Conservation (phyloP, 2,888 invertebrate species). For the Drosophila imparisetae region DNA sequence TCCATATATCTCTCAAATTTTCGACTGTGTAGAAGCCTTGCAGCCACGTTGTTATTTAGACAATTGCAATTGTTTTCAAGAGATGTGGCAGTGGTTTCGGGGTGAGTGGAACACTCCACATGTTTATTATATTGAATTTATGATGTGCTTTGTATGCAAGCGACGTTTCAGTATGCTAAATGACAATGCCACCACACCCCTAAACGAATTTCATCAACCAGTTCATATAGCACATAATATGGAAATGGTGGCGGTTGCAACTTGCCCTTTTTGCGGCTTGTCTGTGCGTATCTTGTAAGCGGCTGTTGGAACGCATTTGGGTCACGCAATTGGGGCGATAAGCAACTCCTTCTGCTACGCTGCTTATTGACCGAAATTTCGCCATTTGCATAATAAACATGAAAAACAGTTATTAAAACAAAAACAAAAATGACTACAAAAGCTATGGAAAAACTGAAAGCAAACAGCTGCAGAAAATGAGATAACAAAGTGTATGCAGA, state of each 20-base stretch:
- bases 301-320: background rate
- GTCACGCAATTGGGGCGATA: conserved; percentile 14
- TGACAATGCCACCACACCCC: conserved; percentile 9
- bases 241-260: conserved; percentile 45
- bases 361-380: conserved; percentile 70
- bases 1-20: background rate
- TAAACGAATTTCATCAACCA: conserved; percentile 10
- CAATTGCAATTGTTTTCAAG: conserved; percentile 56
- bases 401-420: conserved; percentile 42
- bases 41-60: conserved; percentile 50
- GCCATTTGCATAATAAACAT: conserved; percentile 54
- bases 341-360: conserved; percentile 7
- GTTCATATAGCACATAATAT: conserved; percentile 37
- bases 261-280: conserved; percentile 18
- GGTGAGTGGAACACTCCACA: conserved; percentile 25
- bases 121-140: conserved; percentile 60
- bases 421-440: conserved; percentile 8
- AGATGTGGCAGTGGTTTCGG: background rate
- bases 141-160: conserved; percentile 57
- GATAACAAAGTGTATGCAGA: background rate
- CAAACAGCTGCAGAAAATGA: conserved; percentile 2
- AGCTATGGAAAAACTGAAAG: background rate
- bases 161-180: conserved; percentile 39
- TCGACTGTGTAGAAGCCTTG: conserved; percentile 16
- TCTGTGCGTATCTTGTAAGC: conserved; percentile 19